These are phyloP conservation scores for Macroglossus sobrinus DNA, from an alignment of 2,113 vertebrate species.

Conservation along the genomic window DNA sequence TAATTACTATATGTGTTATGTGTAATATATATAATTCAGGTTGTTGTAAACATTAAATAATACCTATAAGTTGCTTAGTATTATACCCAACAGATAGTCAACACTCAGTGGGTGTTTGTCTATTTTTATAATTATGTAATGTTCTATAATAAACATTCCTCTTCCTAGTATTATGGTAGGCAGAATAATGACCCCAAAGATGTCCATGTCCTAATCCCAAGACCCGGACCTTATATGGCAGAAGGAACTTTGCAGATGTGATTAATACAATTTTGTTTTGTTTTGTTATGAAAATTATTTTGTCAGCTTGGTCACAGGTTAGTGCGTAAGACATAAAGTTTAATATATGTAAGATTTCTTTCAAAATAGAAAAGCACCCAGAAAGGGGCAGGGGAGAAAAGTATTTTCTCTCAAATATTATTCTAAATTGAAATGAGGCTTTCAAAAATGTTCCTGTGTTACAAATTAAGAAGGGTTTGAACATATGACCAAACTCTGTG, in stretches of 20 bases:
- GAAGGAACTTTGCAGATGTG: neutral
- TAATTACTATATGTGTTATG: too few species aligned
- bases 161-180: neutral
- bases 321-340: neutral
- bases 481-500: neutral
- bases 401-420: neutral
- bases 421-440: neutral
- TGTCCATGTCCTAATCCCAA: neutral
- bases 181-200: neutral
- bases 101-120: neutral
- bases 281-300: neutral
- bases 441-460: neutral
- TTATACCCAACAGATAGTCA: neutral
- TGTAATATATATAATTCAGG: neutral
- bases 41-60: neutral
- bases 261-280: neutral
- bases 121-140: neutral
- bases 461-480: neutral
- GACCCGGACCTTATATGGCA: neutral
- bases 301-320: neutral
- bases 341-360: conserved; percentile 24
- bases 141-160: neutral
- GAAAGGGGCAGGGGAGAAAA: neutral
- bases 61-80: neutral
- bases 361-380: neutral